Evolutionary conservation across 2,797 vertebrate genomes (phyloP), one percentile per base, ranked within the genome.

Genomic region (Petrocephalus schoutedeni): DNA sequence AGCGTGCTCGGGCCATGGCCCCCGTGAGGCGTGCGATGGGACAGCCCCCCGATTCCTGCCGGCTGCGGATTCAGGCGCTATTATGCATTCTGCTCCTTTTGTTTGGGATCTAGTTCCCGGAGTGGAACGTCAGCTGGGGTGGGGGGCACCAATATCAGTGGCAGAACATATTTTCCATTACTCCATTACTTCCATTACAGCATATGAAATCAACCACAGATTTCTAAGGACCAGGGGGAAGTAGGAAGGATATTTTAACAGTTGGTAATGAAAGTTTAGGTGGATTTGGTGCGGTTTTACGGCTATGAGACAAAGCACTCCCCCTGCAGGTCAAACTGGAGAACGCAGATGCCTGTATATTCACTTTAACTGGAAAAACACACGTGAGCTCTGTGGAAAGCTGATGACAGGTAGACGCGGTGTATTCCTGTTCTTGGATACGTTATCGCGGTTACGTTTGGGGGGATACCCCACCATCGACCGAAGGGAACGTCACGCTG

Each of bases 301-400:
- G n/a, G 56, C n/a, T n/a, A 61, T 51, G 51, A n/a, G 4, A 21
- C 28, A 41, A 54, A 57, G 28, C 7, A 64, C 87, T 21, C 82
- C 64, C 61, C 53, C 83, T 86, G 51, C 28, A 56, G 87, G 83
- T 86, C 45, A 88, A 41, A 86, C 21, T 19, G 21, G 51, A 59
- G 36, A 86, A 58, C 59, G 84, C 41, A 54, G 53, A 83, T 45
- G 16, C 41, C 3, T 21, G 77, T 82, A 51, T 10, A 2, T 9
- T 82, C 77, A 51, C 77, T 7, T 82, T 82, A 82, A 82, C 7
- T 1, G 74, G 1, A 5, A 21, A 23, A 64, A 7, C 9, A n/a
- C 21, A n/a, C 41, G 49, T 51, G 41, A 77, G 7, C 71, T 77
- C 0, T 8, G 16, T 19, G 45, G 41, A 77, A 45, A 45, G 41